Conservation (phyloP, 2,113 vertebrate genomes). For the Pangasianodon gigas region DNA sequence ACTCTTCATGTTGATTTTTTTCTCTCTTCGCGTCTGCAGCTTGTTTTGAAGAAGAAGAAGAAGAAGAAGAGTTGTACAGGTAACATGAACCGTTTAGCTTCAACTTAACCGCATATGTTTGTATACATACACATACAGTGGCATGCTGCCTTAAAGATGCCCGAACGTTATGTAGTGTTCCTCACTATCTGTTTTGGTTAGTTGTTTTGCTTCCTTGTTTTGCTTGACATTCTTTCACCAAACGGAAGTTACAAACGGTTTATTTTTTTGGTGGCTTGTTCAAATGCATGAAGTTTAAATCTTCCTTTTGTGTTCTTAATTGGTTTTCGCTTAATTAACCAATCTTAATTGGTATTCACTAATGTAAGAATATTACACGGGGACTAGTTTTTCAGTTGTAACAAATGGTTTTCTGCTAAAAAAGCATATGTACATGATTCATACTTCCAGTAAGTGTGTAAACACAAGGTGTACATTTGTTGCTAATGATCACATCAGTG, state of each 20-base stretch:
- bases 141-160: background rate
- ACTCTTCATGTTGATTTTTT: background rate
- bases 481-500: background rate
- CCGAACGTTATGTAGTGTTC: background rate
- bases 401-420: too few species aligned
- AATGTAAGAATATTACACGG: background rate
- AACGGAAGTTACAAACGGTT: background rate
- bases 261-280: background rate
- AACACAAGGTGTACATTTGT: background rate
- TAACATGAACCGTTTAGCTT: background rate
- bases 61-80: background rate
- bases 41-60: background rate
- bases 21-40: background rate
- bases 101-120: background rate
- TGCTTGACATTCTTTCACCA: background rate
- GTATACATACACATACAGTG: rapidly evolving
- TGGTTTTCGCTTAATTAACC: background rate
- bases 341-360: too few species aligned
- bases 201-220: background rate
- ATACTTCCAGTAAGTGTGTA: background rate
- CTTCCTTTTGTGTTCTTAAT: background rate
- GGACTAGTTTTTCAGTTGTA: background rate
- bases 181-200: background rate
- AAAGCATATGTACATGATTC: background rate
- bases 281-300: too few species aligned